Percentiles rank a stretch among this genome's conserved stretches.
Evolutionary conservation across 1,140 invertebrate genomes (phyloP).

Genomic region (Gonatopus flavifemur): DNA sequence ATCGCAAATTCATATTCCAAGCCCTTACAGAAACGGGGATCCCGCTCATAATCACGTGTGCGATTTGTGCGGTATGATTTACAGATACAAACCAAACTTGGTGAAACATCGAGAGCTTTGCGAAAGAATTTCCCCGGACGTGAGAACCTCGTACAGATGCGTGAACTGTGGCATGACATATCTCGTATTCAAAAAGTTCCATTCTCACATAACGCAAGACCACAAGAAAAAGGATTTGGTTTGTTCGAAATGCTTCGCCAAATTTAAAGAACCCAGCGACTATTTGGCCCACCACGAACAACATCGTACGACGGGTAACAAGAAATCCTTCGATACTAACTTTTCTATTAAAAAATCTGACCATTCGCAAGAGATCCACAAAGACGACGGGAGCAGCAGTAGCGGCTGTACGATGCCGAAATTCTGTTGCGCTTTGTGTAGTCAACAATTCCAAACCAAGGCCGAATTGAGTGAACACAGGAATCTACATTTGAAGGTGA

Average conservation of each 20-base stretch:
- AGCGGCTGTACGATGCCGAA: not conserved
- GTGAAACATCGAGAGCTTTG: slow-evolving; percentile 45
- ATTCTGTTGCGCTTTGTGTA: slow-evolving; percentile 65
- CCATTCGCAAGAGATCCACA: not conserved
- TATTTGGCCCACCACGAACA: slow-evolving; percentile 42
- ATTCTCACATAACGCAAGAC: slow-evolving; percentile 33
- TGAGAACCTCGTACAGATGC: slow-evolving; percentile 43
- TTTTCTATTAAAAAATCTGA: not conserved
- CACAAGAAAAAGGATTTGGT: slow-evolving; percentile 46
- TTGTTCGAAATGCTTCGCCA: slow-evolving; percentile 34
- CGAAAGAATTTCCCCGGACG: slow-evolving; percentile 26
- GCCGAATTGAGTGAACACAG: slow-evolving; percentile 66
- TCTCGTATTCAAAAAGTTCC: slow-evolving; percentile 50
- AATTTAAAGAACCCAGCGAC: slow-evolving; percentile 31
- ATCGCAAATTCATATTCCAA: not conserved
- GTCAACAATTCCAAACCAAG: slow-evolving; percentile 63
- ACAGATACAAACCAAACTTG: slow-evolving; percentile 49
- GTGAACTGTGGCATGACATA: slow-evolving; percentile 49
- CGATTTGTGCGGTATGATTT: slow-evolving; percentile 54
- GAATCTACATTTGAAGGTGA: slow-evolving; percentile 67
- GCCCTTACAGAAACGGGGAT: slow-evolving; percentile 48
- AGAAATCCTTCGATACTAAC: no score
- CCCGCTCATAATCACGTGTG: slow-evolving; percentile 49
- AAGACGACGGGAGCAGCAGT: not conserved
- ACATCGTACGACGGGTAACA: slow-evolving; percentile 22